phyloP scores from a whole-genome alignment of 1,140 invertebrate species.

The Caerostris extrusa region DNA sequence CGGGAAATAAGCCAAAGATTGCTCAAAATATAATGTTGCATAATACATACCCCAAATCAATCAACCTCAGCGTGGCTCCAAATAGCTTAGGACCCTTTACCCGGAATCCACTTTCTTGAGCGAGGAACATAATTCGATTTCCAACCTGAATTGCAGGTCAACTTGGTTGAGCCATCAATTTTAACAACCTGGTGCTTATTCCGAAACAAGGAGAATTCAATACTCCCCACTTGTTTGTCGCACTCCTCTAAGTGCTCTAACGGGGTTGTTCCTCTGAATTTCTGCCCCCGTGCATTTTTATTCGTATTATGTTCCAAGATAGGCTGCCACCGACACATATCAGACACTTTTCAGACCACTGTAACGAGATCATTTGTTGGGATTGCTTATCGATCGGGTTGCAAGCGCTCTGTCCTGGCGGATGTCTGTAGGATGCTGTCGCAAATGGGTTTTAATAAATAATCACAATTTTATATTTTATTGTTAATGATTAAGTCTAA shows the following conservation, averaged over 20 bases:
- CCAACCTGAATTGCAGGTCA: slow-evolving; percentile 12
- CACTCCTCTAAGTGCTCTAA: slow-evolving; percentile 1
- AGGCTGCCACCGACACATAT: background rate
- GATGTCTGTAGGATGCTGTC: too few relatives aligned
- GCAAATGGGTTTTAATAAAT: too few relatives aligned
- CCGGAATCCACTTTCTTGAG: slow-evolving; percentile 22
- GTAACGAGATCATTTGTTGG: background rate
- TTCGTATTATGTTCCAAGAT: slow-evolving; percentile 43
- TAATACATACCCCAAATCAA: background rate
- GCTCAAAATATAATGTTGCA: background rate
- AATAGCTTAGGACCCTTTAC: background rate
- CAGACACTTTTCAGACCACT: slow-evolving; percentile 24
- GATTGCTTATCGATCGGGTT: too few relatives aligned
- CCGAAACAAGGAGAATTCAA: slow-evolving; percentile 27
- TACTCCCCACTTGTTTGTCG: background rate
- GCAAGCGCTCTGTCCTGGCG: too few relatives aligned
- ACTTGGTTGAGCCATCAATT: slow-evolving; percentile 36
- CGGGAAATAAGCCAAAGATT: background rate
- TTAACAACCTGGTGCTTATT: background rate
- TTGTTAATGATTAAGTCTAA: too few relatives aligned
- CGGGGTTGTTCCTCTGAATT: background rate
- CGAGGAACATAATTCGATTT: slow-evolving; percentile 43
- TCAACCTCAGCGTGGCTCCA: background rate
- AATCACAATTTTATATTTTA: too few relatives aligned
- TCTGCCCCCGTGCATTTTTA: background rate